Base-by-base conservation (phyloP, 2,797 vertebrate species). In the Micromesistius poutassou region DNA sequence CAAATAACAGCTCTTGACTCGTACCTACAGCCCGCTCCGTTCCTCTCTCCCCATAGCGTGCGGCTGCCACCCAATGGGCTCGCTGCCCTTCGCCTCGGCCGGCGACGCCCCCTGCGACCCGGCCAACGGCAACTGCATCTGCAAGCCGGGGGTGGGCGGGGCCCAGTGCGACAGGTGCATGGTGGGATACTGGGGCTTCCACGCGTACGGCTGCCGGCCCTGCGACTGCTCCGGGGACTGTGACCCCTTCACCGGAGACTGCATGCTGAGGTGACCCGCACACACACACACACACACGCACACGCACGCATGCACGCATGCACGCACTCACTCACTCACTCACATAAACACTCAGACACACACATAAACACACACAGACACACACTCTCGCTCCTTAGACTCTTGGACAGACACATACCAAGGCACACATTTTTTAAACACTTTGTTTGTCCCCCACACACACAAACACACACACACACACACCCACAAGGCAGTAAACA, bases 111-210 rank as follows among this genome's bases (percentile, higher is more conserved):
- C 83, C 66, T 98, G 97, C 35, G 96, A 98, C 87, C 95, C 96
- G 77, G 91, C 93, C 87, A 96, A 94, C 0, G 97, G 97, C 0
- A 94, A 97, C 90, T 99, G 98, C 66, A 93, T 96, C 88, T 99
- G 98, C 87, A 98, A 98, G 86, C 96, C 96, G 0, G 98, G 98
- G 0, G 96, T 99, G 46, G 95, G 95, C 0, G 96, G 96, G 22
- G 92, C 93, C 40, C 92, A 83, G 75, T 98, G 98, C 0, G 96
- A 98, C 92, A 93, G 84, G 83, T 99, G 98, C 85, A 96, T 98
- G 91, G 95, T 96, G 22, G 96, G 98, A 81, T 99, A 98, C 91
- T 99, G 97, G 97, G 97, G 97, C 77, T 97, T 99, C 1, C 90
- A 96, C 2, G 88, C 94, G n/a, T 96, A 97, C 0, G 97, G 97